Percentiles rank a stretch among this genome's conserved stretches.
Evolutionary conservation across 2,888 invertebrate genomes (phyloP).

Genomic region (Globia sparganii): DNA sequence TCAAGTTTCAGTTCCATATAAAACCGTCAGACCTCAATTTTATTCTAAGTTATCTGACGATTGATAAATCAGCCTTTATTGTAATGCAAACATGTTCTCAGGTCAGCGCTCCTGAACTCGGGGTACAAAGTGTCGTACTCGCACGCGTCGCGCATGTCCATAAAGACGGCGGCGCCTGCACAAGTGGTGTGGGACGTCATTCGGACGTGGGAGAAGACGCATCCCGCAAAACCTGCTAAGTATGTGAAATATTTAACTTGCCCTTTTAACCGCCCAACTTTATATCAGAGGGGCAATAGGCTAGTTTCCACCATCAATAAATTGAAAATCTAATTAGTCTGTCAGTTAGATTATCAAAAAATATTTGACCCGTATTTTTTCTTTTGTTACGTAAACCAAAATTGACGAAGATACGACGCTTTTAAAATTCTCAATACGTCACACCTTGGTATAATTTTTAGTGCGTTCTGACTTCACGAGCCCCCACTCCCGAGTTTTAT

Average conservation of each 20-base stretch:
- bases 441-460: no score
- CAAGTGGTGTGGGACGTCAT: slow-evolving; percentile 97
- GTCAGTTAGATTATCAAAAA: no score
- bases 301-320: no score
- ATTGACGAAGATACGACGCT: no score
- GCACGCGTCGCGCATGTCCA: slow-evolving; percentile 96
- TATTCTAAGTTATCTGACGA: background rate
- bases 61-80: background rate
- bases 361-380: no score
- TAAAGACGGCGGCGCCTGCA: slow-evolving; percentile 98
- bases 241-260: slow-evolving; percentile 67
- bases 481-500: no score
- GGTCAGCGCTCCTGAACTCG: slow-evolving; percentile 97
- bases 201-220: slow-evolving; percentile 93
- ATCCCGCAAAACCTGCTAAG: slow-evolving; percentile 92
- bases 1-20: background rate
- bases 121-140: slow-evolving; percentile 98
- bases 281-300: no score
- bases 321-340: no score
- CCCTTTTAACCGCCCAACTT: no score
- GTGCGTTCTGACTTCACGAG: no score
- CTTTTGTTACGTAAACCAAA: no score
- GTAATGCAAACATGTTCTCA: slow-evolving; percentile 76
- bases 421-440: no score
- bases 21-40: background rate